Evolutionary conservation across 2,888 invertebrate genomes (phyloP), one percentile per base, ranked within the genome.

Genomic region (Neoitamus cyanurus): DNA sequence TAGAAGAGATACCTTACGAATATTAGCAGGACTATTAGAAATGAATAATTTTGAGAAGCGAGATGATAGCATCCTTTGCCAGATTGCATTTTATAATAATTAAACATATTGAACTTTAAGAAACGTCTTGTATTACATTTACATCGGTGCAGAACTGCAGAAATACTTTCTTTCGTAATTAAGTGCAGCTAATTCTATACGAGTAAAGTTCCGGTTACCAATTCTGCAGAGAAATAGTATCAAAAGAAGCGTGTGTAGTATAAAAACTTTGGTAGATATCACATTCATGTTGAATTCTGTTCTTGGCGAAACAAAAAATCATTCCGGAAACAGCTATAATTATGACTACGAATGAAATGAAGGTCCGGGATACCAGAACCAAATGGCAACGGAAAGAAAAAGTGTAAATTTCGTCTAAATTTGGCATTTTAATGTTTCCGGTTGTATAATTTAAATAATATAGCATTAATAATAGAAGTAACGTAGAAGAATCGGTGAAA

Each of bases 231-330:
- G 48, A 78, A 42, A 42, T 46, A 42, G 28, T 25, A 30, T 78
- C 28, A 42, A 48, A 78, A 78, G 48, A 78, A 78, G 42, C 46
- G 11, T 77, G 42, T 42, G 46, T 42, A 30, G 77, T 42, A 46
- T 78, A 78, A 78, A 78, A 78, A 42, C 58, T 80, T 80, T 80
- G 80, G 80, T 80, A 80, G 30, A 80, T 80, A 80, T 80, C 80
- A 80, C 80, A 80, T 80, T 80, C 68, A 30, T 80, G 80, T 68
- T 80, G 68, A 68, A 68, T 80, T 68, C 36, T 80, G 31, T 20
- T 20, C 36, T 13, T 68, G 68, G 25, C n/a, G 11, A 80, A 68
- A 80, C 13, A 68, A 68, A 68, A 80, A 58, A 42, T 34, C n/a
- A 5, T 34, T 30, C 58, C 11, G 36, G 13, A 80, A 36, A 37